Base-by-base conservation (phyloP, 2,888 invertebrate genomes). In the Ochropleura plecta region DNA sequence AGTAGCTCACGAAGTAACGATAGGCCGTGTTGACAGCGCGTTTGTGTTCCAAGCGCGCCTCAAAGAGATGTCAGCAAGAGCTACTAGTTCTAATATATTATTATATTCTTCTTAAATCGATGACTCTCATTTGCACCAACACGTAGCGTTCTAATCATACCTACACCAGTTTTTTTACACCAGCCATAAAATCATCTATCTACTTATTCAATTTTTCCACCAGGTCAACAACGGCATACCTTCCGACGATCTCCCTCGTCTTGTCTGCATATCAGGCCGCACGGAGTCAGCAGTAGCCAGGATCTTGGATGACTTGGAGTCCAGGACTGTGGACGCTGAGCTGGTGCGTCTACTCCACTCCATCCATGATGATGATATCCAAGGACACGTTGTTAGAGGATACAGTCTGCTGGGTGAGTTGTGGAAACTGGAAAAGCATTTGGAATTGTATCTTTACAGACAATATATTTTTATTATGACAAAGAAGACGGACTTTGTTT, bases 241-340 rank as follows among this genome's bases (percentile, higher is more conserved):
- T 0, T 88, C 91, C 0, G 98, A 98, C 86, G 96, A 97, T 85
- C 90, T 98, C 0, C 98, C 98, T 0, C 97, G 98, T 70, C 93
- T 99, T 65, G 97, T 98, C 9, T 97, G 97, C 65, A 97, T 97
- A 78, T 98, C 98, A 59, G 98, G 99, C 0, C 97, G 99, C 70
- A 98, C 98, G 0, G 97, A 98, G 89, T 97, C 98, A 70, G 97
- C 98, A 0, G 97, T 98, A 0, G 97, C 97, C 59, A 93, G 92
- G 68, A 95, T 98, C 77, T 92, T 98, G 10, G 96, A 97, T 78
- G 97, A 97, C 69, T 92, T 98, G 46, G 97, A 97, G 84, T 97
- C 96, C 10, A 96, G 96, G 84, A 96, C 97, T 0, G 92, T 98
- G 0, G 98, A 98, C 88, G 95, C 94, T 0, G 98, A 98, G 85